These are phyloP conservation scores for Drosophila malerkotliana DNA, from an alignment of 1,140 invertebrate genomes.

Conservation along the genomic window DNA sequence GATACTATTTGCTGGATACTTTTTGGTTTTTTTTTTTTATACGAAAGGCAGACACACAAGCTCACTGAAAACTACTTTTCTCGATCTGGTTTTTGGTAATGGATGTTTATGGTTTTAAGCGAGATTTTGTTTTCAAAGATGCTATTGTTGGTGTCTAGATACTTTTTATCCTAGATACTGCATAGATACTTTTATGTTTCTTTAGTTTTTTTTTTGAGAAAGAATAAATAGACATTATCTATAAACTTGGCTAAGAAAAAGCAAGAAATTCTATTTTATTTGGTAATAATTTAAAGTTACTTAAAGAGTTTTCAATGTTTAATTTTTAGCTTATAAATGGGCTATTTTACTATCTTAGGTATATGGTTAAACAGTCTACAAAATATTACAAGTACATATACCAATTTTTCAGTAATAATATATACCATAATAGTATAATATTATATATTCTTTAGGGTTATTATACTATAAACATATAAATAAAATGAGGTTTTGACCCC, in stretches of 20 bases:
- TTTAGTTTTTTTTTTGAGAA: neutral
- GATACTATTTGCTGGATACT: neutral
- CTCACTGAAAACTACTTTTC: neutral
- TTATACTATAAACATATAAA: too few relatives aligned
- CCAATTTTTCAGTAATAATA: too few relatives aligned
- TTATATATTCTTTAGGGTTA: too few relatives aligned
- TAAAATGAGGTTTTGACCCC: too few relatives aligned
- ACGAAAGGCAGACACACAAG: neutral
- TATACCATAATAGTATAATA: too few relatives aligned
- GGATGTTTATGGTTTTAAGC: neutral
- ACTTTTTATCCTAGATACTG: neutral
- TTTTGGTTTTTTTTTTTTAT: neutral
- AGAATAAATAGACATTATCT: neutral
- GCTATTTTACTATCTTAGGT: too few relatives aligned
- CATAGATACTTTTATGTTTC: neutral
- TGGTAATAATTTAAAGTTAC: too few relatives aligned
- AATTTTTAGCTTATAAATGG: too few relatives aligned
- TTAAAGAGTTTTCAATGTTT: too few relatives aligned
- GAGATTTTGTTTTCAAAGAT: neutral
- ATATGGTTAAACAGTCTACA: too few relatives aligned
- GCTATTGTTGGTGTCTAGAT: neutral
- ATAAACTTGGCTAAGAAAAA: neutral
- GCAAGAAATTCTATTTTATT: too few relatives aligned
- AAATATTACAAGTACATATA: too few relatives aligned
- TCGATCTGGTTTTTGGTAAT: neutral